Conservation (phyloP, 2,797 vertebrate genomes). For the Dendrocincla tyrannina region DNA sequence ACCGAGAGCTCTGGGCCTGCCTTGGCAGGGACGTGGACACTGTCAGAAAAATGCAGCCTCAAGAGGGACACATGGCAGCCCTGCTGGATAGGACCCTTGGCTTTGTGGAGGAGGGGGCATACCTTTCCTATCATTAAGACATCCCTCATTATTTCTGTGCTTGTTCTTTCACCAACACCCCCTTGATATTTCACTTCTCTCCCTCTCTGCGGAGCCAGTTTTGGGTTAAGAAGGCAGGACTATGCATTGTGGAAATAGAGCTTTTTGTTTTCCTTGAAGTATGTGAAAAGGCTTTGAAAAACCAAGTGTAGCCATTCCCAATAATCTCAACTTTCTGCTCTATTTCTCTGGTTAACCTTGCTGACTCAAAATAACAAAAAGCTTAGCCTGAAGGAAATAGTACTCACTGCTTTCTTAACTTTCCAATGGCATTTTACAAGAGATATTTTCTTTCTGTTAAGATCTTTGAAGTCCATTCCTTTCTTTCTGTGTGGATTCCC, state of each 20-base stretch:
- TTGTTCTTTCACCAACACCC: not conserved
- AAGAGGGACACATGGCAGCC: not conserved
- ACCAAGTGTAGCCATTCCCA: not conserved
- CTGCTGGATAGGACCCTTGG: not conserved
- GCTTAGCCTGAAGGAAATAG: slow-evolving; percentile 56
- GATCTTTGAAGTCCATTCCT: slow-evolving; percentile 46
- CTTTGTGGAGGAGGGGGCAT: not conserved
- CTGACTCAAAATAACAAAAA: slow-evolving; percentile 69
- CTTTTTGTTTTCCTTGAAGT: slow-evolving; percentile 54
- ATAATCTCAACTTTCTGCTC: slow-evolving; percentile 64
- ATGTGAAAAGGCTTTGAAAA: slow-evolving; percentile 56
- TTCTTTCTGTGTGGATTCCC: slow-evolving; percentile 8
- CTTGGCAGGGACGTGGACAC: not conserved
- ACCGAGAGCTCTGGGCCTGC: not conserved
- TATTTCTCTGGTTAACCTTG: slow-evolving; percentile 70
- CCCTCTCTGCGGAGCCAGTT: not conserved
- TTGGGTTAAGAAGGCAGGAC: not conserved
- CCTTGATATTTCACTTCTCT: not conserved
- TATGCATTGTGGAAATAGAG: slow-evolving; percentile 13
- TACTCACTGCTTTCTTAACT: slow-evolving; percentile 38
- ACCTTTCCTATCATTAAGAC: not conserved
- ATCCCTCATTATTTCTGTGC: not conserved
- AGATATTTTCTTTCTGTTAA: slow-evolving; percentile 36
- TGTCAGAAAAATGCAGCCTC: not conserved
- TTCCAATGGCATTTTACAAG: slow-evolving; percentile 35